These are phyloP conservation scores for Aradophagus sp. DNA, from an alignment of 1,140 invertebrate species.

Conservation along the genomic window DNA sequence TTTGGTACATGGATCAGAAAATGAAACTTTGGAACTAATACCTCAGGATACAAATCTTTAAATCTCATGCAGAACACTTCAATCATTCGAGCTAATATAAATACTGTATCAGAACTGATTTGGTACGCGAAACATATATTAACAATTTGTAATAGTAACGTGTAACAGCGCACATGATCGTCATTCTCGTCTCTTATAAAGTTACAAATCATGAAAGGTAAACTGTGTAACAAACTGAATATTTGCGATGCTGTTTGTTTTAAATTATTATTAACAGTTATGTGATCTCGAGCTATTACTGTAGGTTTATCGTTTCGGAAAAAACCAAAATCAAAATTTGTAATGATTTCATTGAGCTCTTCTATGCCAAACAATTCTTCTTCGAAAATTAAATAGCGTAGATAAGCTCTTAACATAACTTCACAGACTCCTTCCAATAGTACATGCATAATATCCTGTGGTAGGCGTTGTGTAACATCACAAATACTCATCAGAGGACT, in stretches of 20 bases:
- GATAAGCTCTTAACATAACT: neutral
- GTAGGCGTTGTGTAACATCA: conserved; percentile 38
- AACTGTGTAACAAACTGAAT: neutral
- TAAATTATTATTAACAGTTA: neutral
- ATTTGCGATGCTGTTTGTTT: conserved; percentile 5
- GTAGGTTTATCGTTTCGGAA: conserved; percentile 14
- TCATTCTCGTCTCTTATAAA: neutral
- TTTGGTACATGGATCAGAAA: conserved; percentile 41
- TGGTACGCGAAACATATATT: conserved; percentile 42
- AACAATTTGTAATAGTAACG: conserved; percentile 37
- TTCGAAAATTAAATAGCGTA: neutral
- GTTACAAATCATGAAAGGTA: neutral
- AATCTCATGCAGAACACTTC: conserved; percentile 30
- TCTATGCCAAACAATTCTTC: no score
- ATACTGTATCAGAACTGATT: conserved; percentile 22
- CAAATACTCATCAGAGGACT: conserved; percentile 26
- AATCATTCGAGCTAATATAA: conserved; percentile 33
- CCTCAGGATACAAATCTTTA: conserved; percentile 30
- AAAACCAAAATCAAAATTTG: conserved; percentile 7
- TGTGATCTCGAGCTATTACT: neutral
- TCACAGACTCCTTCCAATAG: conserved; percentile 2
- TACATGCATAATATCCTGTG: conserved; percentile 12
- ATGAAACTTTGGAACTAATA: conserved; percentile 50
- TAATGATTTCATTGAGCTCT: neutral
- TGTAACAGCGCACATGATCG: conserved; percentile 11